Evolutionary conservation across 1,140 invertebrate species (phyloP).

Genomic region (Thrips palmi): DNA sequence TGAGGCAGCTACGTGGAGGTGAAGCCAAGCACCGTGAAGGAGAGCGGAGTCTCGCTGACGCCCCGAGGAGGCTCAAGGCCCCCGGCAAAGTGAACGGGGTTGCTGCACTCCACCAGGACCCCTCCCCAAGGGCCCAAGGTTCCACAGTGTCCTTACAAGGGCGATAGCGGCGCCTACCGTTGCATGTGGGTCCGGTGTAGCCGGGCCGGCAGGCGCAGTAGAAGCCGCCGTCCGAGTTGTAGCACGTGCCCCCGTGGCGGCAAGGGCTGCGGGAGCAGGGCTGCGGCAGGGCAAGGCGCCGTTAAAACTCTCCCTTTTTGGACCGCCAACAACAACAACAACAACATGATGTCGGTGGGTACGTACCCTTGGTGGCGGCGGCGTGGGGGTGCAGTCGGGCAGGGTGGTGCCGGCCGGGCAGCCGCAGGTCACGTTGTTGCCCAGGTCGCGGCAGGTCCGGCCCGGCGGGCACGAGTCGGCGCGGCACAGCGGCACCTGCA

Average conservation of each 20-base stretch:
- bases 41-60: no score
- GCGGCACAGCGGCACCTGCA: constrained; percentile 47
- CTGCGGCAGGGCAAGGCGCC: constrained; percentile 23
- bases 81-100: no score
- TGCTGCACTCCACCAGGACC: no score
- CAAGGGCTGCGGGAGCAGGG: constrained; percentile 58
- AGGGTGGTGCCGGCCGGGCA: constrained; percentile 49
- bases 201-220: constrained; percentile 54
- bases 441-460: constrained; percentile 42
- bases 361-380: constrained; percentile 29
- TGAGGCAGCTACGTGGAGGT: no score
- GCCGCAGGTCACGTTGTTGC: constrained; percentile 51
- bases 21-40: no score
- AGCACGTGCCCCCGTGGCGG: constrained; percentile 53
- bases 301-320: constrained; percentile 5
- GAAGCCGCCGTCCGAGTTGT: constrained; percentile 51
- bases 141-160: no score
- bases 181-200: constrained; percentile 56
- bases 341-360: neutral
- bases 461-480: constrained; percentile 45
- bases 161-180: constrained; percentile 33
- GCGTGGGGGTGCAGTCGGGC: constrained; percentile 33
- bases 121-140: no score
- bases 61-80: no score
- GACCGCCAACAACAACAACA: neutral